A percentile compares a stretch with the other conserved stretches of the same genome.
phyloP scores from a whole-genome alignment of 2,113 vertebrate genomes.

The Australoheros scitulus region DNA sequence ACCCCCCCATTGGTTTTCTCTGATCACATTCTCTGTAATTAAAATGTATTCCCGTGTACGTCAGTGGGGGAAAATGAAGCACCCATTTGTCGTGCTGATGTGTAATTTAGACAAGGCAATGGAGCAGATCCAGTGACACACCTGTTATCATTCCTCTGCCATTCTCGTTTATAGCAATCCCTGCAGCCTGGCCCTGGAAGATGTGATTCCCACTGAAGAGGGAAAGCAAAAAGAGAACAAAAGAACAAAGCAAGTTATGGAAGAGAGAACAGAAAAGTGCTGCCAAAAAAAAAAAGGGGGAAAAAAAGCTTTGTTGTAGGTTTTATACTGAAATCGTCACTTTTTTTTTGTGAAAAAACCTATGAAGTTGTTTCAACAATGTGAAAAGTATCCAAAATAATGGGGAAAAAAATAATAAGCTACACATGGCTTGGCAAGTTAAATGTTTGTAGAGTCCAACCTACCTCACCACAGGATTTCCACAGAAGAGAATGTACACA shows the following conservation, averaged over 20 bases:
- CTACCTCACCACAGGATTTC: slow-evolving; percentile 91
- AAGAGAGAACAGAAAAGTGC: not conserved
- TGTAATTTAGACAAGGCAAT: not conserved
- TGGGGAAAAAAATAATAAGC: not conserved
- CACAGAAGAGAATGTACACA: slow-evolving; percentile 91
- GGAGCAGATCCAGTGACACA: slow-evolving; percentile 34
- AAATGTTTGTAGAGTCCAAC: slow-evolving; percentile 22
- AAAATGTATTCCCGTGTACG: not conserved
- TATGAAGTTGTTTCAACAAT: not conserved
- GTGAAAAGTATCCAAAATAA: not conserved
- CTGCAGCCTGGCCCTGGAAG: slow-evolving; percentile 91
- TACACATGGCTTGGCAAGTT: not conserved
- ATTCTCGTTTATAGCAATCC: slow-evolving; percentile 92
- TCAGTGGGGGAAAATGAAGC: not conserved
- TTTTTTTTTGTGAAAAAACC: not conserved
- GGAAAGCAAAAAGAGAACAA: not conserved
- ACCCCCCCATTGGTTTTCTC: slow-evolving; percentile 92
- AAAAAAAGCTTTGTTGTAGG: not conserved
- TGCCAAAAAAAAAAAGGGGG: not conserved
- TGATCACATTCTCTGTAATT: slow-evolving; percentile 87
- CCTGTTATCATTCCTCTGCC: slow-evolving; percentile 92
- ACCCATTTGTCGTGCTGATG: not conserved
- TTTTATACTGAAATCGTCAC: not conserved
- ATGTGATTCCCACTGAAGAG: slow-evolving; percentile 89
- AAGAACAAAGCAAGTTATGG: not conserved